phyloP scores from a whole-genome alignment of 1,140 invertebrate genomes.

The Brachionus paranguensis region DNA sequence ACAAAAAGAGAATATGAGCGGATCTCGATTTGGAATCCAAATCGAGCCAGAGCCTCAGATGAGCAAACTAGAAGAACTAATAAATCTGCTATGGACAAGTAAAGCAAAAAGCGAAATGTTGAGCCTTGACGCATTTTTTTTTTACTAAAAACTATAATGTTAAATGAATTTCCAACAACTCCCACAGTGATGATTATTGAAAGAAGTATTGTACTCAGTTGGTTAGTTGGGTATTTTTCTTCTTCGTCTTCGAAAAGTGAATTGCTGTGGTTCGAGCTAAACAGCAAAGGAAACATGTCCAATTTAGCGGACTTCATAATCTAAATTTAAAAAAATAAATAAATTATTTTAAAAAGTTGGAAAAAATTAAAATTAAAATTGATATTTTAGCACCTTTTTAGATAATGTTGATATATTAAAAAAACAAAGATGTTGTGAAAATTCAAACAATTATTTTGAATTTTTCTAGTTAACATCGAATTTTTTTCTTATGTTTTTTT shows the following conservation, averaged over 20 bases:
- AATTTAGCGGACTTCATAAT: too few species aligned
- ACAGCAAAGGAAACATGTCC: too few species aligned
- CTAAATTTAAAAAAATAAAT: too few species aligned
- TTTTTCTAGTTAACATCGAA: neutral
- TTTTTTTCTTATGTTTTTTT: neutral
- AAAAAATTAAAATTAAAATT: too few species aligned
- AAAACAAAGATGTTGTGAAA: too few species aligned
- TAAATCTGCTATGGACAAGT: constrained; percentile 31
- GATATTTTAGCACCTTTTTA: too few species aligned
- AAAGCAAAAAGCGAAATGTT: constrained; percentile 39
- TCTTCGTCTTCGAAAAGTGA: neutral
- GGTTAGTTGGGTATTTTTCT: neutral
- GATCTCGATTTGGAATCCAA: constrained; percentile 10
- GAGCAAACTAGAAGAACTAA: neutral
- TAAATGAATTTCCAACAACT: constrained; percentile 30
- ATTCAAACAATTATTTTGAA: too few species aligned
- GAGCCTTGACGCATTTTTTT: constrained; percentile 25
- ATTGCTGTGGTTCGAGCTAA: neutral
- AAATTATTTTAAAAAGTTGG: too few species aligned
- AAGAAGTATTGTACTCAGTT: neutral
- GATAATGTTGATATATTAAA: too few species aligned
- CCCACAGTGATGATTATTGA: constrained; percentile 5
- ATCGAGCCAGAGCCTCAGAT: neutral
- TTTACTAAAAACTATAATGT: constrained; percentile 12
- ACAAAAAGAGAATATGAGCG: neutral